These are phyloP conservation scores for Centruroides sculpturatus DNA, from an alignment of 1,140 invertebrate genomes.

Conservation along the genomic window DNA sequence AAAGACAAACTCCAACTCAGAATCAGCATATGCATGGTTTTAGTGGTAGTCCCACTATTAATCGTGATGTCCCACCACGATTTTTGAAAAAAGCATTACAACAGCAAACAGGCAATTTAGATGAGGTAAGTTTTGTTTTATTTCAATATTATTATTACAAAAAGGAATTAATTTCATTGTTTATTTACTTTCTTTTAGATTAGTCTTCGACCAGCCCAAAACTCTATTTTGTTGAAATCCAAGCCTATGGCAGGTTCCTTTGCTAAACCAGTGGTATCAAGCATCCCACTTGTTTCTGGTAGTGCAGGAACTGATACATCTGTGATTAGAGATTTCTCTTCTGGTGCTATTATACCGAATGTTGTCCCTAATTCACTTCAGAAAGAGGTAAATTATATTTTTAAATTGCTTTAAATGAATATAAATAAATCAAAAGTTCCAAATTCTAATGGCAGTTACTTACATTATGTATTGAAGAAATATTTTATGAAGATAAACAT, in stretches of 20 bases:
- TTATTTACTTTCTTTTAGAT: background rate
- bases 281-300: background rate
- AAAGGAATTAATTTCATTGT: too few relatives aligned
- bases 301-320: conserved; percentile 17
- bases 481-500: too few relatives aligned
- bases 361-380: conserved; percentile 27
- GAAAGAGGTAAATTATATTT: conserved; percentile 30
- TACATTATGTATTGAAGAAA: too few relatives aligned
- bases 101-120: conserved; percentile 12
- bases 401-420: too few relatives aligned
- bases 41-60: conserved; percentile 31
- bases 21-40: conserved; percentile 13
- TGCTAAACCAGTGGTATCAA: background rate
- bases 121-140: background rate
- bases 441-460: too few relatives aligned
- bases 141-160: too few relatives aligned
- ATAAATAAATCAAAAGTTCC: too few relatives aligned
- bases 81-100: conserved; percentile 57
- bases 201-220: conserved; percentile 63
- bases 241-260: conserved; percentile 28
- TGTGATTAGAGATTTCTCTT: conserved; percentile 5
- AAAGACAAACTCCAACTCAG: conserved; percentile 19
- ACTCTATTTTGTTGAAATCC: conserved; percentile 81
- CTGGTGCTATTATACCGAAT: conserved; percentile 7
- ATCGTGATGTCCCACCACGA: conserved; percentile 57